A percentile compares a stretch with the other conserved stretches of the same genome.
Evolutionary conservation across 2,113 vertebrate species (phyloP).

Genomic region (Melanerpes aurifrons): DNA sequence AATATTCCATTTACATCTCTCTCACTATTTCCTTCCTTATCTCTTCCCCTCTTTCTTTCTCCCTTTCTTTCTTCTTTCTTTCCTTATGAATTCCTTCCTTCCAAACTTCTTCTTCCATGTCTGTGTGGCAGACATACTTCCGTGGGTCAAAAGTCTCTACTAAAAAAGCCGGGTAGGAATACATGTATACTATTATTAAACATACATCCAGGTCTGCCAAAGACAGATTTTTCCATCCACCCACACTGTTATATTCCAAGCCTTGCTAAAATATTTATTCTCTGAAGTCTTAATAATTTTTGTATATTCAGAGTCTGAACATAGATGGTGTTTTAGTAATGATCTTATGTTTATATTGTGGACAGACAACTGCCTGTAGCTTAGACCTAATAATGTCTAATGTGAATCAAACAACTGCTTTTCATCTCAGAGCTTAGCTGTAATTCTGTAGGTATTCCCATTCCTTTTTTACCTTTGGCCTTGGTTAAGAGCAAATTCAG

Average conservation of each 20-base stretch:
- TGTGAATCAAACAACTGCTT: not conserved
- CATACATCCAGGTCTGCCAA: not conserved
- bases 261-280: not conserved
- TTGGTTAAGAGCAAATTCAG: not conserved
- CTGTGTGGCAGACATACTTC: not conserved
- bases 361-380: not conserved
- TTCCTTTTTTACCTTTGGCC: not conserved
- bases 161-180: not conserved
- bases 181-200: not conserved
- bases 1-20: not conserved
- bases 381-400: not conserved
- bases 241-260: not conserved
- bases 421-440: not conserved
- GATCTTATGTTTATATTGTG: not conserved
- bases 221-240: not conserved
- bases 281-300: not conserved
- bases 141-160: not conserved
- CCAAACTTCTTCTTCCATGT: not conserved
- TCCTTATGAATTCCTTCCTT: not conserved
- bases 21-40: not conserved
- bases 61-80: not conserved
- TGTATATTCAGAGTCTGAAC: not conserved
- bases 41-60: too few species aligned
- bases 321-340: not conserved
- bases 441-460: not conserved